Conservation (phyloP, 2,888 invertebrate species). For the Caenorhabditis sulstoni region DNA sequence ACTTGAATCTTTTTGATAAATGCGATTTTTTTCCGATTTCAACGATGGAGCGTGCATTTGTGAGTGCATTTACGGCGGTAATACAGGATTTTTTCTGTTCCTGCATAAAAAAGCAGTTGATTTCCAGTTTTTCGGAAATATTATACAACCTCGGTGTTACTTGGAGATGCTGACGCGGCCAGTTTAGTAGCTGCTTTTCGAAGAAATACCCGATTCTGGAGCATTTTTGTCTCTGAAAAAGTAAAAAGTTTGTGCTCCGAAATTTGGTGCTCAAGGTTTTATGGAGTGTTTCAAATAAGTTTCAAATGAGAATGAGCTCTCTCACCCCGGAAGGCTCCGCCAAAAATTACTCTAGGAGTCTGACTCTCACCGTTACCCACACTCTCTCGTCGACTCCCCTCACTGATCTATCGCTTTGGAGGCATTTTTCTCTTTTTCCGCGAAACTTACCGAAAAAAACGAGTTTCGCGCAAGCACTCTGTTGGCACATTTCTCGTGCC, state of each 20-base stretch:
- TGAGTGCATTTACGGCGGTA: slow-evolving; percentile 65
- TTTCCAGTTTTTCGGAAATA: background rate
- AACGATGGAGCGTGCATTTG: slow-evolving; percentile 66
- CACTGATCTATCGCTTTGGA: too few relatives aligned
- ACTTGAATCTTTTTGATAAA: slow-evolving; percentile 36
- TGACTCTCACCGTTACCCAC: too few relatives aligned
- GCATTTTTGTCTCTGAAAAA: too few relatives aligned
- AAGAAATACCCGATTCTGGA: slow-evolving; percentile 28
- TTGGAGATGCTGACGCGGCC: slow-evolving; percentile 21
- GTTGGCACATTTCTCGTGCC: slow-evolving; percentile 19
- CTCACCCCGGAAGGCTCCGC: too few relatives aligned
- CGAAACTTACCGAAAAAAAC: background rate
- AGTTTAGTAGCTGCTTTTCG: slow-evolving; percentile 16
- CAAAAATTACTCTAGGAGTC: too few relatives aligned
- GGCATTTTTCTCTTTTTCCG: too few relatives aligned
- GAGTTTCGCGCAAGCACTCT: slow-evolving; percentile 23
- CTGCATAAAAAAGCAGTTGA: slow-evolving; percentile 1
- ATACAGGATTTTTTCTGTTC: slow-evolving; percentile 46
- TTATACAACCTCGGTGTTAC: slow-evolving; percentile 1
- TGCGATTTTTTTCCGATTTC: slow-evolving; percentile 47
- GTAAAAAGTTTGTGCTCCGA: too few relatives aligned
- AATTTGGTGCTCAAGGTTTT: too few relatives aligned
- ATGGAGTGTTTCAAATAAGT: too few relatives aligned
- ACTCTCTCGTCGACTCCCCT: too few relatives aligned
- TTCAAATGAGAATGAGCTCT: too few relatives aligned